Evolutionary conservation across 2,888 invertebrate species (phyloP), one percentile per base, ranked within the genome.

Genomic region (Thecophora atra): DNA sequence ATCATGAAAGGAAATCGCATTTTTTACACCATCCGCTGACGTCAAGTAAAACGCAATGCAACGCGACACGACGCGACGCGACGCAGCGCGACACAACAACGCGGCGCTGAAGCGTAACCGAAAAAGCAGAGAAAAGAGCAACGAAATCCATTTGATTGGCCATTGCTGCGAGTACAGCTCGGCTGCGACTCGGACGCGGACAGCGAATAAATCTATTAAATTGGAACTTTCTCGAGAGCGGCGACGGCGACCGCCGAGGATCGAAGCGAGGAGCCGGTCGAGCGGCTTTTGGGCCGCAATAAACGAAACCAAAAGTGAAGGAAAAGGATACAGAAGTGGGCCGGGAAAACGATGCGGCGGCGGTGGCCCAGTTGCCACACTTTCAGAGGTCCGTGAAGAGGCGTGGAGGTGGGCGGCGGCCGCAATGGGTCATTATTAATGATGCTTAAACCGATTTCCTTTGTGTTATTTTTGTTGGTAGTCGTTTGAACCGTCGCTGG

Each of bases 141-240:
- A 56, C 56, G 56, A 56, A 56, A 56, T 11, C 47, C 4, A 56
- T 56, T 56, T 5, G 56, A 56, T 15, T 47, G 6, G 17, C 4
- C 6, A 17, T 1, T n/a, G 47, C 47, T 21, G 6, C 52, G 13
- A 52, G 17, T 52, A 24, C 56, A 56, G 56, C 56, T n/a, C 56
- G 21, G 56, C 17, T n/a, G 17, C 21, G 5, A 21, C 11, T 5
- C n/a, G 15, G 19, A 56, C 26, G n/a, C n/a, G 47, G n/a, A n/a
- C 21, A 13, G 56, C 56, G 1, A 15, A 52, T 52, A 52, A 52
- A 52, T 52, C 2, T 52, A 52, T 52, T 52, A 52, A 52, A 52
- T 52, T 52, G 52, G 52, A 52, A 52, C 52, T 52, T 52, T 52
- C 52, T 52, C 52, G 19, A 1, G 52, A 52, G 37, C 37, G 37